Evolutionary conservation across 2,113 vertebrate genomes (phyloP), one percentile per base, ranked within the genome.

Genomic region (Syngnathus typhle): DNA sequence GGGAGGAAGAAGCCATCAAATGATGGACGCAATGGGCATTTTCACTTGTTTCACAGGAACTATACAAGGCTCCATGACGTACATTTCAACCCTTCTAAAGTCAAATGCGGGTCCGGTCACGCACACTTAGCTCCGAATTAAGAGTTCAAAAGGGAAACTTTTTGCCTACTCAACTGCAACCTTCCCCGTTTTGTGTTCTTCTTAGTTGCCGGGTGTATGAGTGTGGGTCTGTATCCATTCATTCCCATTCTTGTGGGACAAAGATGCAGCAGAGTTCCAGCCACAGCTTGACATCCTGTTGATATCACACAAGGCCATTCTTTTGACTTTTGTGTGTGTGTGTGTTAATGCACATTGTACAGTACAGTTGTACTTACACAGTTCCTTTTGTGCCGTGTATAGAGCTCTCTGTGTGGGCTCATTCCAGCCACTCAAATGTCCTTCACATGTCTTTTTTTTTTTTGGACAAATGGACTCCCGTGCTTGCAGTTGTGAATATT

Each of bases 281-380:
- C 83, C 78, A 79, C 83, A 81, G 79, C 78, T 85, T 83, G 82
- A 88, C 86, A 87, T 88, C 88, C 88, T 88, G 88, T 86, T 83
- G 80, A 82, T 86, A 80, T 79, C 83, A 87, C 82, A 85, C 82
- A 82, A 76, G 66, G 64, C 74, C 72, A 77, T 84, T 86, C 84
- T 88, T 83, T 79, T 3, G 10, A 43, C 47, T 61, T 58, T 83
- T 77, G 71, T 51, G 47, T 77, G 65, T 70, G 78, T n/a, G 70
- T 77, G 65, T 56, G 67, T 73, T 77, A 58, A 80, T 75, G 59
- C 77, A 83, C 74, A 82, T 83, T 81, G 80, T 84, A 56, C 68
- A 68, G 69, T 59, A 80, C 72, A 74, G 72, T 60, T 78, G 77
- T 73, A 73, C 68, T 78, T 77, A 67, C 60, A 80, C 77, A 66